Conservation (phyloP, 2,888 invertebrate genomes). For the Scaptomyza cyrtandrae region DNA sequence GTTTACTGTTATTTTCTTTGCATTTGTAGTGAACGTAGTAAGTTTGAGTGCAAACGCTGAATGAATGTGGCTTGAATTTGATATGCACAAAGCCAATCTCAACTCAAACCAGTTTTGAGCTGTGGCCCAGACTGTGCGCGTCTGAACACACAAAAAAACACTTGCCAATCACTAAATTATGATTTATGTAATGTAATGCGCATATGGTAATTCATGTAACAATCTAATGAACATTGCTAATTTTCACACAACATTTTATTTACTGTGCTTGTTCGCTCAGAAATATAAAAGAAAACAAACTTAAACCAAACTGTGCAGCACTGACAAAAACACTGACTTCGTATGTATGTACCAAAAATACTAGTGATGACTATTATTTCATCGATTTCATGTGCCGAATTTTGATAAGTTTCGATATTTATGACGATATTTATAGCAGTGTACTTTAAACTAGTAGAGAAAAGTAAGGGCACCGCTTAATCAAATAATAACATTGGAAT, state of each 20-base stretch:
- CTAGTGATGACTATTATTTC: slow-evolving; percentile 27
- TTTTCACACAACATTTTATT: slow-evolving; percentile 27
- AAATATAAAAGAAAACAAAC: slow-evolving; percentile 41
- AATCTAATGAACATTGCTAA: background rate
- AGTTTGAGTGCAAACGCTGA: slow-evolving; percentile 24
- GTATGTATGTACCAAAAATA: slow-evolving; percentile 45
- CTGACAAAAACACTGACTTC: slow-evolving; percentile 38
- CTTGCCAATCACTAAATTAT: slow-evolving; percentile 19
- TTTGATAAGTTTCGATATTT: slow-evolving; percentile 30
- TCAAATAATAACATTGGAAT: no score
- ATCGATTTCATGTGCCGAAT: slow-evolving; percentile 7
- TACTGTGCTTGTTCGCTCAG: slow-evolving; percentile 9
- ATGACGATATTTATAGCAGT: slow-evolving; percentile 11
- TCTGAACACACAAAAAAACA: slow-evolving; percentile 19
- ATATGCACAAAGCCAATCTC: slow-evolving; percentile 46
- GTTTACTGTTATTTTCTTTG: slow-evolving; percentile 37
- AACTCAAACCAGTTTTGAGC: slow-evolving; percentile 66
- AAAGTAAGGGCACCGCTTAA: no score
- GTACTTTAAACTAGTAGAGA: background rate
- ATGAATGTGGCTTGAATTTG: slow-evolving; percentile 37
- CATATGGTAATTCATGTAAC: slow-evolving; percentile 1
- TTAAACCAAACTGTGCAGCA: slow-evolving; percentile 42
- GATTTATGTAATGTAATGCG: background rate
- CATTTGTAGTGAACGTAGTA: slow-evolving; percentile 29
- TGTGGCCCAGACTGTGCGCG: slow-evolving; percentile 42